These are phyloP conservation scores for Cyanoderma ruficeps DNA, from an alignment of 2,113 vertebrate genomes.

Conservation along the genomic window DNA sequence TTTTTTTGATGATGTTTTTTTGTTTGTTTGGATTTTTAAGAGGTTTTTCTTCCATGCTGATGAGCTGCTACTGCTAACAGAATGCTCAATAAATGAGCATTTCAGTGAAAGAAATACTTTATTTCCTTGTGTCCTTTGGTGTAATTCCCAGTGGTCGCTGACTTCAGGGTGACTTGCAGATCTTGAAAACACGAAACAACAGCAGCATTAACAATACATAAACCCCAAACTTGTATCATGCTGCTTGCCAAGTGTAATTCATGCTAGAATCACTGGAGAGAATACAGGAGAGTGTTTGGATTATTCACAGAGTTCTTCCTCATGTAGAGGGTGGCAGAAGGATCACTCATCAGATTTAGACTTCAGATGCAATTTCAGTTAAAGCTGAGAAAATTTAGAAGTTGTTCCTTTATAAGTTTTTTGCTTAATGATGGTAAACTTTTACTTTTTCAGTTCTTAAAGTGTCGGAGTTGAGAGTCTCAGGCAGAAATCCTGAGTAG, in stretches of 20 bases:
- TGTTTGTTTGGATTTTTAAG: background rate
- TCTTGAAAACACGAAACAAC: background rate
- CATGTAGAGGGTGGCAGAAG: accelerated
- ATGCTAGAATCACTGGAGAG: background rate
- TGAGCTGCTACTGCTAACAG: background rate
- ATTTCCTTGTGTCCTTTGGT: background rate
- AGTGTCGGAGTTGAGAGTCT: accelerated
- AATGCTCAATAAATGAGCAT: background rate
- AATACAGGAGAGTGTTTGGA: background rate
- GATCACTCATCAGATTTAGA: background rate
- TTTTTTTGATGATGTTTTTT: background rate
- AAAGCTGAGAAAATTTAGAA: background rate
- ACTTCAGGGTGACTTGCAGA: background rate
- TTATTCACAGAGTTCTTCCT: background rate
- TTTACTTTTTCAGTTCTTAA: background rate
- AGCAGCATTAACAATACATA: background rate
- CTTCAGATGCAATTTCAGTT: background rate
- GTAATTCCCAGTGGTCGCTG: background rate
- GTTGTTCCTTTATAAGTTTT: background rate
- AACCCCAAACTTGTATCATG: background rate
- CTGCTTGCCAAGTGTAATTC: background rate
- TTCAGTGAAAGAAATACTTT: accelerated
- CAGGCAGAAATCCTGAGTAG: background rate
- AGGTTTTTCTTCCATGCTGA: background rate
- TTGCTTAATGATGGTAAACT: background rate